Evolutionary conservation across 2,113 vertebrate genomes (phyloP), one percentile per base, ranked within the genome.

Genomic region (Cyprinodon tularosa): DNA sequence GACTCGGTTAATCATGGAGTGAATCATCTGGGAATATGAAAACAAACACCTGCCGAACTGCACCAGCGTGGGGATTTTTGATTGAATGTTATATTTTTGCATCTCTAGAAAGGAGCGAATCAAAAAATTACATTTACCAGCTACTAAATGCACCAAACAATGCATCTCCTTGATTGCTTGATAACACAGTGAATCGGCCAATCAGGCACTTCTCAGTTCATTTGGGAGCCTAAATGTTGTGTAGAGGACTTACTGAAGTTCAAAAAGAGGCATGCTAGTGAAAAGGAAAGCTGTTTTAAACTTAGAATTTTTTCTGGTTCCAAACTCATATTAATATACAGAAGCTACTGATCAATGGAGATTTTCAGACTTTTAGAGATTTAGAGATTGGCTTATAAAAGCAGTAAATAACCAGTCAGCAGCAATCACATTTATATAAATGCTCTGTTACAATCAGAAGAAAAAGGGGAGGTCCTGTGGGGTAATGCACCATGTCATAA

Each of bases 31-130:
- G 9, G 78, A 62, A 81, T 66, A 50, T 50, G 62, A 73, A 66
- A 87, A 80, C 68, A 69, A 80, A 85, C 29, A 66, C 72, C 50
- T n/a, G 53, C 47, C 61, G 66, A 40, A 50, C 62, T 72, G 45
- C 76, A 39, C 76, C 69, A 71, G 40, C 3, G 44, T 10, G 15
- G 64, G 29, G 40, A 61, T n/a, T 60, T 36, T 36, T 64, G 57
- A 86, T 69, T 40, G 50, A 11, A 22, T 13, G 6, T 62, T 14
- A 62, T 15, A 57, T 15, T 20, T 62, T 39, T 62, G 15, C 6
- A 17, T 38, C 37, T 38, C 15, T 39, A 38, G 53, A n/a, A n/a
- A 14, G 15, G 14, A 38, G 6, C 37, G 3, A 38, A 17, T 17
- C 4, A 13, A 62, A 53, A 20, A 2, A 15, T 17, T 39, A 40